Evolutionary conservation across 1,140 invertebrate genomes (phyloP).

Genomic region (Sitodiplosis mosellana): DNA sequence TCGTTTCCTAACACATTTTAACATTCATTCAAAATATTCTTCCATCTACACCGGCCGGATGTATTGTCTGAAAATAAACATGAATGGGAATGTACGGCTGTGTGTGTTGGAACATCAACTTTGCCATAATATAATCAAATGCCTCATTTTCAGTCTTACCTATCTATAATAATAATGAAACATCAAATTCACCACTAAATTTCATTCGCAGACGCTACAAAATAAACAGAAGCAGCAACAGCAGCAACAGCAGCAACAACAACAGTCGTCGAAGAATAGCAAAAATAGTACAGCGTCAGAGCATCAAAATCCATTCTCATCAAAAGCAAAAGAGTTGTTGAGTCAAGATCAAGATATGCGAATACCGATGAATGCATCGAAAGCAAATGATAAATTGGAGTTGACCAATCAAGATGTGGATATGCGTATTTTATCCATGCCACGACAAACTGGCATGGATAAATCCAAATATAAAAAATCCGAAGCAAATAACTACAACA

Average conservation of each 20-base stretch:
- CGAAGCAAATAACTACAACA: neutral
- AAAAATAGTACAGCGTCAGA: conserved; percentile 13
- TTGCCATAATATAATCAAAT: too few species aligned
- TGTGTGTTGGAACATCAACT: too few species aligned
- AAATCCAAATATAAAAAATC: neutral
- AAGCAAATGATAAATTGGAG: neutral
- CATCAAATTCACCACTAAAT: too few species aligned
- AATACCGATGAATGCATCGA: neutral
- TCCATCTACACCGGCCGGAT: too few species aligned
- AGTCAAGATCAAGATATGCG: neutral
- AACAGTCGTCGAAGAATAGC: too few species aligned
- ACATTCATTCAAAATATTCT: too few species aligned
- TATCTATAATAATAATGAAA: too few species aligned
- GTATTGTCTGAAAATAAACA: too few species aligned
- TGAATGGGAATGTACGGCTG: too few species aligned
- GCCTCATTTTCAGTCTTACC: too few species aligned
- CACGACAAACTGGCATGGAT: neutral
- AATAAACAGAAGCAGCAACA: neutral
- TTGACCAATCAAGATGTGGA: conserved; percentile 26
- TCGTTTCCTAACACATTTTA: too few species aligned
- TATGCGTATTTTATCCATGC: conserved; percentile 27
- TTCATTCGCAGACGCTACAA: neutral
- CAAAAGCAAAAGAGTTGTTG: neutral
- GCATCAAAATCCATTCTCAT: conserved; percentile 10
- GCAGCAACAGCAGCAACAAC: too few species aligned